Evolutionary conservation across 2,888 invertebrate species (phyloP), one percentile per base, ranked within the genome.

Genomic region (Stramonita haemastoma): DNA sequence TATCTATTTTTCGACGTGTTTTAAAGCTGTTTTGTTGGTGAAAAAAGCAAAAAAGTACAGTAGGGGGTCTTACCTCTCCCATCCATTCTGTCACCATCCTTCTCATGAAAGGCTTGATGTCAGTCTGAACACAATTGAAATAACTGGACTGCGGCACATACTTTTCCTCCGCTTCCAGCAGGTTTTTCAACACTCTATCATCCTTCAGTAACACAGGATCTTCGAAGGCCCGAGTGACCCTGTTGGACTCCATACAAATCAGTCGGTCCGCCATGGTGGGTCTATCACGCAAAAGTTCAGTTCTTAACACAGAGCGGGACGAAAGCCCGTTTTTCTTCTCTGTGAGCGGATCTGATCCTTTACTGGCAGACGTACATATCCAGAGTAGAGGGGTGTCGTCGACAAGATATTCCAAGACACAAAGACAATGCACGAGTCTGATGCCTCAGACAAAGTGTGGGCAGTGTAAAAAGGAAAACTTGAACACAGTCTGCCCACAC

Each of bases 71-170:
- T 93, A 99, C 99, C 98, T 99, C 99, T 96, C 98, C 97, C 99
- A 99, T 99, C 99, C 99, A 99, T 96, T 98, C 98, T 94, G 98
- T 98, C 95, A 99, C 98, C 96, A 98, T 97, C 96, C 98, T 98
- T 96, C 99, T 97, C 98, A 98, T 99, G 95, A 97, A 97, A 90
- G 98, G 98, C 93, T 98, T 98, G 95, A 99, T 97, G 96, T 99
- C 98, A 94, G 97, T 97, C 97, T 99, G 99, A 94, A 98, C 97
- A 96, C 97, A 97, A 95, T 97, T 97, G 96, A 98, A 98, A 96
- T 98, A 98, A 94, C 97, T 97, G 94, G 97, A 97, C 93, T 97
- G 97, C 93, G 98, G 97, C 92, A 97, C 97, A 96, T 98, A 98
- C 95, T 97, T 97, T 96, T 98, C 98, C 97, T 99, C 99, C 89